Percentiles rank a stretch among this genome's conserved stretches.
These are phyloP conservation scores for Illadopsis cleaveri DNA, from an alignment of 2,113 vertebrate genomes.

Conservation along the genomic window DNA sequence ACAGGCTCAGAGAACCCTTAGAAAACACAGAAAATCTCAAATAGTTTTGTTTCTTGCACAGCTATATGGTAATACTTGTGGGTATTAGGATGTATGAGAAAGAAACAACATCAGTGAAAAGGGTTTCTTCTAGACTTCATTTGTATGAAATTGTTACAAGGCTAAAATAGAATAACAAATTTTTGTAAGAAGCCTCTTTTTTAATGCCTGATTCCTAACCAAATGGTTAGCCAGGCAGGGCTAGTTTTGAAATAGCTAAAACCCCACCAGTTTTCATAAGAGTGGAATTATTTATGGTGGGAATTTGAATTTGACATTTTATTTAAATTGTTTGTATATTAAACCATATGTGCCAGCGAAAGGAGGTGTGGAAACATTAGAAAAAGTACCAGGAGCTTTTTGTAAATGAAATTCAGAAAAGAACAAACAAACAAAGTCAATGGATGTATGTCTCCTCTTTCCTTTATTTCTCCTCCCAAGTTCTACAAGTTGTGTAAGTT, in stretches of 20 bases:
- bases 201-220: conserved; percentile 44
- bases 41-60: not conserved
- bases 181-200: conserved; percentile 8
- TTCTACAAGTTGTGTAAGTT: not conserved
- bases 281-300: conserved; percentile 35
- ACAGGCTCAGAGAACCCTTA: conserved; percentile 25
- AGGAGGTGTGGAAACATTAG: conserved; percentile 24
- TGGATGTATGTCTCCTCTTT: not conserved
- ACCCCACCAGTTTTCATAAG: conserved; percentile 2
- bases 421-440: not conserved
- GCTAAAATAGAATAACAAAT: conserved; percentile 8
- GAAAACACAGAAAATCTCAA: conserved; percentile 18
- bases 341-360: conserved; percentile 62
- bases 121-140: not conserved
- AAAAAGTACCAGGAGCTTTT: conserved; percentile 45
- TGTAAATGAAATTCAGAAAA: conserved; percentile 34
- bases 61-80: not conserved
- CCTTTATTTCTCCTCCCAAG: not conserved
- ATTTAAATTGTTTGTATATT: conserved; percentile 53
- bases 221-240: not conserved
- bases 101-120: not conserved
- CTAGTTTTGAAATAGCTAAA: conserved; percentile 26
- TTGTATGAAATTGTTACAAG: conserved; percentile 22
- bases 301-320: conserved; percentile 58
- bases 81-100: not conserved